A percentile compares a stretch with the other conserved stretches of the same genome.
Conservation (phyloP, 2,888 invertebrate species). For the Caenorhabditis sp. region DNA sequence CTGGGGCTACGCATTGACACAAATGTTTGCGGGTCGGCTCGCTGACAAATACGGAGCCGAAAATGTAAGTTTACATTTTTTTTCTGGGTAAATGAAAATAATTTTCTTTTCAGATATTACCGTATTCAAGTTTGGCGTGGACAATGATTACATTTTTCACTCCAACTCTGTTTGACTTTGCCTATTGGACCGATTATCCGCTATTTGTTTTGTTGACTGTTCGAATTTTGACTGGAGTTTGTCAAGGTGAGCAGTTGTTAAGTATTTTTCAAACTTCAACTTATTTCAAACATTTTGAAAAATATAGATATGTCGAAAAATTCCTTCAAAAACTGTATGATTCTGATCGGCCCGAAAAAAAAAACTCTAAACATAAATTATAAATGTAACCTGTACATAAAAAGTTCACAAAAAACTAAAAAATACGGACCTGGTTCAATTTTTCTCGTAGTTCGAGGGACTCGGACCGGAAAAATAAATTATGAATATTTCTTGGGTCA, state of each 20-base stretch:
- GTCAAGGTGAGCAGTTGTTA: conserved; percentile 76
- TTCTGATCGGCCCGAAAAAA: too few species aligned
- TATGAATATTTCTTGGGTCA: too few species aligned
- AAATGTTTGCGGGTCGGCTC: conserved; percentile 73
- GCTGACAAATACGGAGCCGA: conserved; percentile 71
- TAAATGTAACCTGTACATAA: too few species aligned
- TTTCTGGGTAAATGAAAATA: neutral
- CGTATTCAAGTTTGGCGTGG: conserved; percentile 76
- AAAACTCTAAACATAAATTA: too few species aligned
- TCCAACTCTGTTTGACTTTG: conserved; percentile 72
- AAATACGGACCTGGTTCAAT: too few species aligned
- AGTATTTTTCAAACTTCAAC: neutral
- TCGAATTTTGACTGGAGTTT: conserved; percentile 78
- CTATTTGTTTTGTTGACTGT: conserved; percentile 76
- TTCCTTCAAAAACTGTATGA: neutral
- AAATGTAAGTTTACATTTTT: conserved; percentile 17
- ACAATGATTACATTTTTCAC: conserved; percentile 64
- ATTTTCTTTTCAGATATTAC: conserved; percentile 73
- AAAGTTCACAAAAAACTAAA: too few species aligned
- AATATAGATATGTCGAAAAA: too few species aligned
- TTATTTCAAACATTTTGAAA: neutral
- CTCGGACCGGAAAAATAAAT: too few species aligned
- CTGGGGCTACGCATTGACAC: conserved; percentile 80
- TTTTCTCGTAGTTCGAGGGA: too few species aligned
- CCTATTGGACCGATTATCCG: conserved; percentile 73